Conservation (phyloP, 2,888 invertebrate genomes). For the Agrochola lota region DNA sequence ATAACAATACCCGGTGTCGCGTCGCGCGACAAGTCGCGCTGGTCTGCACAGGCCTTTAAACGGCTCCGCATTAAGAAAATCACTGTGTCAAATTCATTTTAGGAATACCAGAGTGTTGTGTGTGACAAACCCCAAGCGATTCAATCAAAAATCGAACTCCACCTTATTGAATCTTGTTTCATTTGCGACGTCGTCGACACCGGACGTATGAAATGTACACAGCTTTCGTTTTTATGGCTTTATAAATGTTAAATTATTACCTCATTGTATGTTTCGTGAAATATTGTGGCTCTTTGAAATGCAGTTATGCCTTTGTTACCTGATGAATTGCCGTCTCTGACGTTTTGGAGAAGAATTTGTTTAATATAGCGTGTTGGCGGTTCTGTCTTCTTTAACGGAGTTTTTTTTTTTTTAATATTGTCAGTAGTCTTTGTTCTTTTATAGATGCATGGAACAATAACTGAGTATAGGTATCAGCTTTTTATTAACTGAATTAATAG, state of each 20-base stretch:
- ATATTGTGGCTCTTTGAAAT: constrained; percentile 36
- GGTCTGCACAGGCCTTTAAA: too few relatives aligned
- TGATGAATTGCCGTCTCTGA: constrained; percentile 51
- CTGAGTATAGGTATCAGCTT: not conserved
- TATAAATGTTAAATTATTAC: constrained; percentile 53
- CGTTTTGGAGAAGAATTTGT: constrained; percentile 41
- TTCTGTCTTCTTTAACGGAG: not conserved
- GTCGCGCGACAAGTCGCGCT: too few relatives aligned
- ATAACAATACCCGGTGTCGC: too few relatives aligned
- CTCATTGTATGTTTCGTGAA: constrained; percentile 30
- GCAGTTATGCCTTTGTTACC: constrained; percentile 46
- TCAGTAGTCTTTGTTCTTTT: constrained; percentile 1
- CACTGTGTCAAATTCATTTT: not conserved
- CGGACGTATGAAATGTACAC: constrained; percentile 48
- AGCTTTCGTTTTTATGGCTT: constrained; percentile 40
- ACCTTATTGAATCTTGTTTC: constrained; percentile 25
- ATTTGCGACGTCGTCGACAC: constrained; percentile 52
- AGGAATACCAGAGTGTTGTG: constrained; percentile 4
- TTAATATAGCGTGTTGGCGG: constrained; percentile 7
- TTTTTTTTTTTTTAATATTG: constrained; percentile 9
- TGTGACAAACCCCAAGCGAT: not conserved
- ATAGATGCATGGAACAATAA: not conserved
- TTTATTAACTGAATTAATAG: not conserved
- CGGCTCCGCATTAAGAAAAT: not conserved
- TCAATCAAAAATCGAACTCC: constrained; percentile 44